These are phyloP conservation scores for Stenichneumon culpator DNA, from an alignment of 2,888 invertebrate genomes.

Conservation along the genomic window DNA sequence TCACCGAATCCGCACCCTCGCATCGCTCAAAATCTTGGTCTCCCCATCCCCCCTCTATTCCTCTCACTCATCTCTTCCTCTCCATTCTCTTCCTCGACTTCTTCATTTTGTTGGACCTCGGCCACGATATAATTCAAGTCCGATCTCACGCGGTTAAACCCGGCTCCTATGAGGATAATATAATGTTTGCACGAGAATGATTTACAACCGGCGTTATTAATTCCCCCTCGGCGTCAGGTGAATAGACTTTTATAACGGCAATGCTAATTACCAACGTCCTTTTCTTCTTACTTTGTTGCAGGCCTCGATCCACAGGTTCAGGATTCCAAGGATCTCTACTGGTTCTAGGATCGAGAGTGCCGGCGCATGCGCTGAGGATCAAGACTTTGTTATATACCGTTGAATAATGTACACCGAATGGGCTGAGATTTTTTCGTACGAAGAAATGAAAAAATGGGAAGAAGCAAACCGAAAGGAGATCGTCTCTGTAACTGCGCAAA, in stretches of 20 bases:
- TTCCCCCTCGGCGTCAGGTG: neutral
- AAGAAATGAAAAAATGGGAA: slow-evolving; percentile 48
- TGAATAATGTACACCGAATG: slow-evolving; percentile 51
- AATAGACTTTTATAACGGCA: neutral
- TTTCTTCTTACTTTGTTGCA: slow-evolving; percentile 73
- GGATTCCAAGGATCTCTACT: slow-evolving; percentile 82
- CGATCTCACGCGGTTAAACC: slow-evolving; percentile 18
- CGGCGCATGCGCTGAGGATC: slow-evolving; percentile 62
- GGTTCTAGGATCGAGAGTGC: slow-evolving; percentile 79
- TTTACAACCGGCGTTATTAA: neutral
- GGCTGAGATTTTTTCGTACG: slow-evolving; percentile 47
- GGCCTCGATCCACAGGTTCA: slow-evolving; percentile 82
- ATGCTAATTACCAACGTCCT: slow-evolving; percentile 39
- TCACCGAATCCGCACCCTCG: slow-evolving; percentile 84
- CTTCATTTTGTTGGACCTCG: slow-evolving; percentile 11
- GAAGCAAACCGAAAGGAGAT: slow-evolving; percentile 8
- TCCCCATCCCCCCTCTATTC: slow-evolving; percentile 40
- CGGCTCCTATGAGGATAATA: slow-evolving; percentile 10
- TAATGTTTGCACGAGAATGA: neutral
- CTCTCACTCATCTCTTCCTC: slow-evolving; percentile 2
- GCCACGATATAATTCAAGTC: slow-evolving; percentile 30
- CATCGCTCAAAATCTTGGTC: slow-evolving; percentile 82
- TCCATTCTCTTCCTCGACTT: neutral
- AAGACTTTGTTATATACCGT: slow-evolving; percentile 67
- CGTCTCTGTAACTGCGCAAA: neutral